phyloP scores from a whole-genome alignment of 1,140 invertebrate species.

The Papilio xuthus region DNA sequence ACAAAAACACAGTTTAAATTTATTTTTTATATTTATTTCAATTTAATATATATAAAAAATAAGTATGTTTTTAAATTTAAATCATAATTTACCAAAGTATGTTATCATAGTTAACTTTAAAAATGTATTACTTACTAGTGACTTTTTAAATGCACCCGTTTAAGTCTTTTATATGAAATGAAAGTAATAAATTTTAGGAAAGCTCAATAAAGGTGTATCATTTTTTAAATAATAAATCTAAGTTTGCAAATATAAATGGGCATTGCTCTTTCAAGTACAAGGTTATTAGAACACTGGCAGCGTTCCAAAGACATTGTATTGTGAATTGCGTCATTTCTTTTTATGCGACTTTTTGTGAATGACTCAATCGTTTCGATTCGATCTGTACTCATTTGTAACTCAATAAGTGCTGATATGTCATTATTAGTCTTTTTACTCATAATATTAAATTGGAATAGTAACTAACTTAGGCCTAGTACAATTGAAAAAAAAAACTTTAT shows the following conservation, averaged over 20 bases:
- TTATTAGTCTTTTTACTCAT: too few species aligned
- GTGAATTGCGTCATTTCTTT: conserved; percentile 9
- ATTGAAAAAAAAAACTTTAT: too few species aligned
- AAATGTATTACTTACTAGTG: background rate
- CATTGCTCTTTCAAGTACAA: background rate
- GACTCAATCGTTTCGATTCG: background rate
- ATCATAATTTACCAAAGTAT: background rate
- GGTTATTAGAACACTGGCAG: conserved; percentile 9
- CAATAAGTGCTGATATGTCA: background rate
- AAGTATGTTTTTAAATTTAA: background rate
- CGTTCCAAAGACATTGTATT: conserved; percentile 4
- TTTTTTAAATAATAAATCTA: background rate
- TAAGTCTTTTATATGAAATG: background rate
- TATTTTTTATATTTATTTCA: too few species aligned
- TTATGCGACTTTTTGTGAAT: background rate
- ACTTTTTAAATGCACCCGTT: background rate
- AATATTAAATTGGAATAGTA: too few species aligned
- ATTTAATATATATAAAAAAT: background rate
- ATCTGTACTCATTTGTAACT: background rate
- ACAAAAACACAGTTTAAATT: too few species aligned
- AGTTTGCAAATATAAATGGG: background rate
- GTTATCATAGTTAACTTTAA: background rate
- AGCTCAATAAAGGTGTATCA: background rate
- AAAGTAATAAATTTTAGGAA: background rate
- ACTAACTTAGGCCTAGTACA: too few species aligned